phyloP scores from a whole-genome alignment of 2,888 invertebrate species.

The Acanthacorydalis orientalis region DNA sequence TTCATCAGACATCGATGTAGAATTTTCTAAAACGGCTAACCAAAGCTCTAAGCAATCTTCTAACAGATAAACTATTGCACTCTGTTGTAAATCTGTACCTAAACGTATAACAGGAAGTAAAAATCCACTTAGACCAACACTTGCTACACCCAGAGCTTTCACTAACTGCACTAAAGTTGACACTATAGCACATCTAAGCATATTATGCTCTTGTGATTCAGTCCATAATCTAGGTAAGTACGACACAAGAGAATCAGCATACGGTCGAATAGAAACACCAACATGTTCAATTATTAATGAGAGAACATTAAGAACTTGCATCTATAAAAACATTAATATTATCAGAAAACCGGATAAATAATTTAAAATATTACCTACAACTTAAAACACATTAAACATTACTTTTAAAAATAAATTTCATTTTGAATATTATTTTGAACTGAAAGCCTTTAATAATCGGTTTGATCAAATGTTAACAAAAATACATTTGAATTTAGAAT shows the following conservation, averaged over 20 bases:
- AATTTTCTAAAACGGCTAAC: slow-evolving; percentile 67
- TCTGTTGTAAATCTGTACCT: slow-evolving; percentile 62
- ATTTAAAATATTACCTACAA: too few relatives aligned
- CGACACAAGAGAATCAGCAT: slow-evolving; percentile 51
- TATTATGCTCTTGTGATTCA: slow-evolving; percentile 72
- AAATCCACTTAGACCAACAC: slow-evolving; percentile 41
- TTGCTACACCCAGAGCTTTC: slow-evolving; percentile 47
- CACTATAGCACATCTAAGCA: slow-evolving; percentile 82
- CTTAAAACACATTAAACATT: too few relatives aligned
- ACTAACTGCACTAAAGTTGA: slow-evolving; percentile 74
- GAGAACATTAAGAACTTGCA: slow-evolving; percentile 80
- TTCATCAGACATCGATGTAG: slow-evolving; percentile 43
- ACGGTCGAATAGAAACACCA: slow-evolving; percentile 54
- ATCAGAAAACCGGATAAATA: neutral
- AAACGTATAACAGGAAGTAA: slow-evolving; percentile 49
- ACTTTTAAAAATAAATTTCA: too few relatives aligned
- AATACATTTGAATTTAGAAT: too few relatives aligned
- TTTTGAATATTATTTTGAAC: too few relatives aligned
- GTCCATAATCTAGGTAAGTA: slow-evolving; percentile 82
- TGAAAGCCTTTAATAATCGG: too few relatives aligned
- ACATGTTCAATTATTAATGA: slow-evolving; percentile 80
- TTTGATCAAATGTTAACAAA: too few relatives aligned
- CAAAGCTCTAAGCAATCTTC: slow-evolving; percentile 88
- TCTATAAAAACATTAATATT: slow-evolving; percentile 29
- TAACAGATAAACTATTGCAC: slow-evolving; percentile 73